phyloP scores from a whole-genome alignment of 53 echinoderm and acorn worm genomes.

The Paracentrotus lividus region DNA sequence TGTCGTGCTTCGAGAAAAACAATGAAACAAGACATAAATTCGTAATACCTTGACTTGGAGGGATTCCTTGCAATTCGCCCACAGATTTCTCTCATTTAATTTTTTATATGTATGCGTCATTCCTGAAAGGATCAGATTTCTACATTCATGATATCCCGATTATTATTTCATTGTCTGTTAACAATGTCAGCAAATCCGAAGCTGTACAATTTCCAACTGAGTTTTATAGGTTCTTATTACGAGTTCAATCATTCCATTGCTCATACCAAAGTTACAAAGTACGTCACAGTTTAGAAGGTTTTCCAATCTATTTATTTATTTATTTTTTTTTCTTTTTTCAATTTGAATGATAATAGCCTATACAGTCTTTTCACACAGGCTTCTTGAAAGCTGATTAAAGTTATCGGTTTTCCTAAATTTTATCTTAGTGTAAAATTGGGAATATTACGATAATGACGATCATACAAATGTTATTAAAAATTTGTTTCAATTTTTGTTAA shows the following conservation, averaged over 20 bases:
- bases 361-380: neutral
- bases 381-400: no score
- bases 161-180: neutral
- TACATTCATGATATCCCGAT: neutral
- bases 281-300: no score
- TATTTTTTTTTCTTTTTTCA: no score
- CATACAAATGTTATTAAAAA: no score
- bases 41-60: neutral
- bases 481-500: no score
- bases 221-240: neutral
- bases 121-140: neutral
- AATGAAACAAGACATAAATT: neutral
- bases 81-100: neutral
- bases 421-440: no score
- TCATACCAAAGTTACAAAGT: neutral
- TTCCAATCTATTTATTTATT: no score
- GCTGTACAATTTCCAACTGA: neutral
- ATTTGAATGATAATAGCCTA: no score
- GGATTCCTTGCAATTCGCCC: neutral
- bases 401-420: no score
- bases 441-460: no score
- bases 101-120: neutral
- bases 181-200: neutral
- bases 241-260: neutral
- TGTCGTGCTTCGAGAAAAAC: conserved; percentile 4